Base-by-base conservation (phyloP, 1,140 invertebrate species). In the Pseudoatta argentina region DNA sequence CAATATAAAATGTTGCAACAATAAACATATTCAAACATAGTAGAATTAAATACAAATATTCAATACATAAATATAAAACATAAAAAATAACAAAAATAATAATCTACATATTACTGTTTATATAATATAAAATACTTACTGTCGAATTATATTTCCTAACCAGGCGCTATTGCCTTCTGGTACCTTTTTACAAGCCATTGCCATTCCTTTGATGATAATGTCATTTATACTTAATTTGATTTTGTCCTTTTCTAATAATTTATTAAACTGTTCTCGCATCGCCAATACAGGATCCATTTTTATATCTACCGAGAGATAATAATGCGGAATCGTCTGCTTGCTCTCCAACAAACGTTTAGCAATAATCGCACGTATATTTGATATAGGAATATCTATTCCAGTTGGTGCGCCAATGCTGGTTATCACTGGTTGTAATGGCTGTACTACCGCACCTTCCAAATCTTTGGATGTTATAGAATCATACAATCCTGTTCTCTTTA, bases 91-190 rank as follows among this genome's bases (percentile, higher is more conserved):
- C 10, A 21, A 57, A 57, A 21, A 57, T 0, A 57, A 2, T 21
- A 16, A 44, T 27, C 10, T 64, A 69, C 2, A 44, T 51, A 12
- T 82, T 63, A 30, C 21, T 64, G 39, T 55, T 53, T 53, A n/a
- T 67, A 55, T 55, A n/a, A 75, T 1, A 59, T 63, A 57, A 64
- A 53, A 24, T 78, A 96, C 97, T 97, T 95, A 99, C 98, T 99
- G 97, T 96, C 99, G 97, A 93, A 99, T 99, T 91, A 97, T 97
- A n/a, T 97, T 96, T 78, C 98, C 98, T 96, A 99, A 97, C 99
- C 99, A 99, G 24, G 98, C 97, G 18, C 98, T 98, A 94, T 99
- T 99, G 2, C 97, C 98, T 92, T 99, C 98, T 1, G 99, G 99
- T 72, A 99, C 98, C 94, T 98, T 98, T 93, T 97, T 97, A 94